Percentiles rank a stretch among this genome's conserved stretches.
Evolutionary conservation across 2,888 invertebrate species (phyloP).

Genomic region (Formica aserva): DNA sequence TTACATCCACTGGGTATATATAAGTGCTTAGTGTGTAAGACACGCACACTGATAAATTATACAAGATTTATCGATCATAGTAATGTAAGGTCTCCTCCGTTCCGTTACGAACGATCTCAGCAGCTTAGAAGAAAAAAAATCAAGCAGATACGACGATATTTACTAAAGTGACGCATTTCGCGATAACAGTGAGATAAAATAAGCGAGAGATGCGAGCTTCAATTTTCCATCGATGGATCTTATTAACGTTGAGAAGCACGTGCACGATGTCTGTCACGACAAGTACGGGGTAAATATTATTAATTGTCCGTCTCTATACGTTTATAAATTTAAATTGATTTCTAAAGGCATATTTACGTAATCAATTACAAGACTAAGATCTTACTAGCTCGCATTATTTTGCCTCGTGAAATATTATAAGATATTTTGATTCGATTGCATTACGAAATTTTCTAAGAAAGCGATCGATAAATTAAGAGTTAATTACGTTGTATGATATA

Average conservation of each 20-base stretch:
- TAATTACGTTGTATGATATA: neutral
- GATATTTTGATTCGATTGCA: neutral
- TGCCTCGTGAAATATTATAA: neutral
- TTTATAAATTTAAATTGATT: neutral
- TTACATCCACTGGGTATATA: slow-evolving; percentile 61
- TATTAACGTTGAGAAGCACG: neutral
- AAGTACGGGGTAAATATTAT: slow-evolving; percentile 20
- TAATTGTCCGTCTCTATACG: neutral
- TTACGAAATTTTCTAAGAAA: neutral
- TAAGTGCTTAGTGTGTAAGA: slow-evolving; percentile 64
- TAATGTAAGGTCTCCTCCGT: slow-evolving; percentile 58
- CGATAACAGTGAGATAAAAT: slow-evolving; percentile 13
- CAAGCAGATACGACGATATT: slow-evolving; percentile 8
- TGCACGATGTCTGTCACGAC: slow-evolving; percentile 20
- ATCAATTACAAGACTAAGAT: neutral
- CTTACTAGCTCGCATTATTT: neutral
- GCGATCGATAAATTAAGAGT: neutral
- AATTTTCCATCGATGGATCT: slow-evolving; percentile 22
- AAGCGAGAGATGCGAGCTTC: neutral
- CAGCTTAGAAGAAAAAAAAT: slow-evolving; percentile 10
- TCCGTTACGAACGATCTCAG: slow-evolving; percentile 64
- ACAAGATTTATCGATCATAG: slow-evolving; percentile 59
- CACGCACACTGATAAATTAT: slow-evolving; percentile 45
- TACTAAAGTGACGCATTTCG: slow-evolving; percentile 3
- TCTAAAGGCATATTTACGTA: neutral